Base-by-base conservation (phyloP, 1,140 invertebrate genomes). In the Kradibia gibbosae region DNA sequence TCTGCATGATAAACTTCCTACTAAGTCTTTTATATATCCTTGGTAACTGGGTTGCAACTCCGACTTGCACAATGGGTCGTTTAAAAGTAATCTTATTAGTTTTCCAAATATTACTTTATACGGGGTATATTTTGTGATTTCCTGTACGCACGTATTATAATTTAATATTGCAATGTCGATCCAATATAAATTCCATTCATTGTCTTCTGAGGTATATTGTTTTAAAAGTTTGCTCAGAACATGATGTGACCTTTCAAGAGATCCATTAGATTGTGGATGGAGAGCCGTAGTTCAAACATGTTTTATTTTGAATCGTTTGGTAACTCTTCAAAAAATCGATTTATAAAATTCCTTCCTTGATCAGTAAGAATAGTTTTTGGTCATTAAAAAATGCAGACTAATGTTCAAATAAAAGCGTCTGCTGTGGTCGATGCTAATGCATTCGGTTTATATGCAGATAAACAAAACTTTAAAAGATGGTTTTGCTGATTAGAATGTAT, bases 251-350 rank as follows among this genome's bases (percentile, higher is more conserved):
- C 87, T 55, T 76, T 91, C 90, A 0, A 89, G 31, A 1, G 78
- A 78, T 2, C 89, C 89, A 79, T 91, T 91, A 1, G 84, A 82
- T 82, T 90, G 87, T 0, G 90, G 89, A 73, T 89, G 87, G 73
- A 89, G 91, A 7, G 88, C 81, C 0, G 90, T 90, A 0, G 90
- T 91, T 70, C 85, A 83, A 0, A 79, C 31, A 53, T 86, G 83
- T 42, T 86, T 82, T 57, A 86, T 86, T 73, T 79, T 81, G 70
- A 87, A 84, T 78, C 84, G 31, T 85, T 86, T 84, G 3, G 83
- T 78, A 31, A 86, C 62, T 78, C 79, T 83, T 82, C 7, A 88
- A 79, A 5, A 85, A 22, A 17, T 84, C 76, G n/a, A 25, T 75
- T 82, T 0, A 82, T 75, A 60, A 88, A 88, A 78, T 89, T 84